Evolutionary conservation across 2,888 invertebrate genomes (phyloP).

Genomic region (Cerastoderma edule): DNA sequence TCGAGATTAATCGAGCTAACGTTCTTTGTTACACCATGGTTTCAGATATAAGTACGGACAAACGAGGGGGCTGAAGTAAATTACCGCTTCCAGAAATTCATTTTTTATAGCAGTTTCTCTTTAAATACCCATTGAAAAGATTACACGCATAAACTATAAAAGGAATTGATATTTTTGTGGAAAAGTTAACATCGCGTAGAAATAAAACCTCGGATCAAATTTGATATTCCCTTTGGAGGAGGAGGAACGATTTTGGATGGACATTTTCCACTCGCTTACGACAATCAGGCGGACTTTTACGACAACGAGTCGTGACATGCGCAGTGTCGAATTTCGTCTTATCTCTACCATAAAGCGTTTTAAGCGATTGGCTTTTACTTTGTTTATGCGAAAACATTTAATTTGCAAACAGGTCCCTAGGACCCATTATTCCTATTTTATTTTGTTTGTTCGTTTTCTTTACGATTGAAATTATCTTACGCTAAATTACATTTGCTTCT

Average conservation of each 20-base stretch:
- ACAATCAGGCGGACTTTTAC: constrained; percentile 16
- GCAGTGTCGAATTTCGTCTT: constrained; percentile 15
- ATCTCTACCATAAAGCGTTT: neutral
- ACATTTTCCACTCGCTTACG: constrained; percentile 6
- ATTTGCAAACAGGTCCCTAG: neutral
- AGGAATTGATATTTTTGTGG: too few relatives aligned
- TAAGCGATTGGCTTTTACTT: constrained; percentile 13
- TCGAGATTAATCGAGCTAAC: too few relatives aligned
- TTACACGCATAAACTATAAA: too few relatives aligned
- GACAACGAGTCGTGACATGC: constrained; percentile 14
- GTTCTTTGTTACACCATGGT: too few relatives aligned
- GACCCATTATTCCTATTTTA: constrained; percentile 5
- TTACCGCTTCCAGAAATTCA: too few relatives aligned
- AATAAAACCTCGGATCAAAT: constrained; percentile 13
- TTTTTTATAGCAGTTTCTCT: too few relatives aligned
- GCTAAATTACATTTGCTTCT: too few relatives aligned
- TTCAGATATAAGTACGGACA: too few relatives aligned
- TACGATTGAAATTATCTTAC: too few relatives aligned
- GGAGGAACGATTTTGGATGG: constrained; percentile 4
- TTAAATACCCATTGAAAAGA: too few relatives aligned
- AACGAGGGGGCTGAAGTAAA: too few relatives aligned
- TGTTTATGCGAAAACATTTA: constrained; percentile 5
- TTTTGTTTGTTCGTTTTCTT: neutral
- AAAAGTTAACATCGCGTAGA: too few relatives aligned
- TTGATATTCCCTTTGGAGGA: neutral